Percentiles rank a stretch among this genome's conserved stretches.
Conservation (phyloP, 2,888 invertebrate species). For the Agonopterix alstromeriana region DNA sequence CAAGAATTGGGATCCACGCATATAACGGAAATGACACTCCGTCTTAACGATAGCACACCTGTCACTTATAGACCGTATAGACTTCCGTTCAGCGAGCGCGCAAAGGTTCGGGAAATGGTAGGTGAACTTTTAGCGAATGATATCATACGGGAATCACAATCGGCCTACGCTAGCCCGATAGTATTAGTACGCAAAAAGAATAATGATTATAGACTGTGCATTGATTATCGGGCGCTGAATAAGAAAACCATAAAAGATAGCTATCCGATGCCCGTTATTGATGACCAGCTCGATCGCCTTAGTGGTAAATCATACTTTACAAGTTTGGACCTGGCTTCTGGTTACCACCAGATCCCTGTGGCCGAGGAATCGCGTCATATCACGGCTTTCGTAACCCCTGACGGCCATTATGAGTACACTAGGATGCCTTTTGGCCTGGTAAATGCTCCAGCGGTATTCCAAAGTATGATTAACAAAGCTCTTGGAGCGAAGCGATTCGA, state of each 20-base stretch:
- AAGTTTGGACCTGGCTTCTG: conserved; percentile 21
- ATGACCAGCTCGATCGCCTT: conserved; percentile 25
- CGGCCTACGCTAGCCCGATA: conserved; percentile 7
- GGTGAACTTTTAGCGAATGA: conserved; percentile 2
- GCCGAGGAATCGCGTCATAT: conserved; percentile 17
- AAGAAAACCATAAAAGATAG: conserved; percentile 18
- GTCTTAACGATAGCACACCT: not conserved
- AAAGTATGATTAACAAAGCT: conserved; percentile 1
- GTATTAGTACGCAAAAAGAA: conserved; percentile 4
- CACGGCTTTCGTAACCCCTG: conserved; percentile 31
- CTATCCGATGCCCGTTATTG: conserved; percentile 24
- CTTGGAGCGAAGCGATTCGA: not conserved
- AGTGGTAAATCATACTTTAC: conserved; percentile 19
- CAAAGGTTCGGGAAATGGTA: conserved; percentile 2
- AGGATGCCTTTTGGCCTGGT: conserved; percentile 18
- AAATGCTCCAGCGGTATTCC: conserved; percentile 21
- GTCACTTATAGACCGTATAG: conserved; percentile 1
- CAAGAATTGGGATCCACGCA: not conserved
- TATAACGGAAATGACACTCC: conserved; percentile 1
- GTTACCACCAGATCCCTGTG: conserved; percentile 27
- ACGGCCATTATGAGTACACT: conserved; percentile 25
- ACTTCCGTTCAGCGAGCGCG: not conserved
- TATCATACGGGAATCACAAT: conserved; percentile 6
- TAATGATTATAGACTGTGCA: conserved; percentile 15
- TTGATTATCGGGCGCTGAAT: conserved; percentile 13